Evolutionary conservation across 2,797 vertebrate genomes (phyloP), one percentile per base, ranked within the genome.

Genomic region (Picus viridis): DNA sequence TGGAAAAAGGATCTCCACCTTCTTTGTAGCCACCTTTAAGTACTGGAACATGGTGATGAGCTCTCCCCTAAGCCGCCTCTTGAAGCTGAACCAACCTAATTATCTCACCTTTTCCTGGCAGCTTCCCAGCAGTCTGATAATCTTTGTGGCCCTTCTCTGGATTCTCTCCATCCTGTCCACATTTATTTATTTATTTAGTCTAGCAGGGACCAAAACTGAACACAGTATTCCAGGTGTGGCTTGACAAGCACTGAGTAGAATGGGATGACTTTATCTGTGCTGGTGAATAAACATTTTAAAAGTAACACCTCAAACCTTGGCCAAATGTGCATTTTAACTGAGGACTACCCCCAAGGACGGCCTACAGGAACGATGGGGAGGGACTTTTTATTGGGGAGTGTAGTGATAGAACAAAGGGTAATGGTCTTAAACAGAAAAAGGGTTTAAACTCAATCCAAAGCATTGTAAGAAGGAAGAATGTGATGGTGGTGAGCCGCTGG

Each of bases 381-480:
- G 32, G 27, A 6, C 32, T 11, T 10, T 34, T 27, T 12, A 7
- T 7, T 16, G 16, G 47, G 49, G 32, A 4, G 4, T 9, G 47
- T 18, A n/a, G 43, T 5, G 39, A 32, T 12, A 27, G 53, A 18
- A 16, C 1, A 2, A 61, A 12, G 27, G 9, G 2, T 2, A 16
- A 53, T 0, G 2, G 8, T 3, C 18, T 86, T 22, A 32, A 32
- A 61, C 2, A 7, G 34, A 9, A 41, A 43, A 18, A 29, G 5
- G 26, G 39, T 64, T 29, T 43, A 65, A 45, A 45, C 41, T 65
- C 30, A 16, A 43, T 45, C 62, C 22, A 30, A 45, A 43, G 9
- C 22, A 47, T 17, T 65, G 24, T 24, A 47, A 65, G 41, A 43
- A 41, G 36, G 24, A 23, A 51, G 10, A 10, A 78, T 12, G 2